These are phyloP conservation scores for Epinephelus awoara DNA, from an alignment of 2,797 vertebrate species.

Conservation along the genomic window DNA sequence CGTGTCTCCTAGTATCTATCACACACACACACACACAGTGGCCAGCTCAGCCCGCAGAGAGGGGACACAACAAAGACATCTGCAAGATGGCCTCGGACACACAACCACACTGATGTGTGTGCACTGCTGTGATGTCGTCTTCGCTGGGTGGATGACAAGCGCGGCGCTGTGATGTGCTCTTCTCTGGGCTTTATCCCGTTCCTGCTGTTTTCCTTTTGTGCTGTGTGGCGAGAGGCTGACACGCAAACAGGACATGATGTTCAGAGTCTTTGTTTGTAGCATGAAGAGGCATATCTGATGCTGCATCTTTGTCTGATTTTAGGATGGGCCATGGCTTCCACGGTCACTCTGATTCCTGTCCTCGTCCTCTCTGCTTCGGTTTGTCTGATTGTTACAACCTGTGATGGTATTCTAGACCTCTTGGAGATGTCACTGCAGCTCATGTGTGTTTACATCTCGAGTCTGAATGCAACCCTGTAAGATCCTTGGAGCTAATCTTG, in stretches of 20 bases:
- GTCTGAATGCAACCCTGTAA: not conserved
- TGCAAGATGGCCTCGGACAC: slow-evolving; percentile 83
- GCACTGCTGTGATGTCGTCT: slow-evolving; percentile 55
- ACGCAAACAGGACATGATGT: slow-evolving; percentile 24
- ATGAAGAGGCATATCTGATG: slow-evolving; percentile 4
- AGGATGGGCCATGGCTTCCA: not conserved
- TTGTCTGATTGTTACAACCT: not conserved
- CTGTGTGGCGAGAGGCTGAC: slow-evolving; percentile 17
- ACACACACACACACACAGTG: slow-evolving; percentile 54
- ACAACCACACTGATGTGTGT: slow-evolving; percentile 60
- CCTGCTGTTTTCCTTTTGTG: slow-evolving; percentile 55
- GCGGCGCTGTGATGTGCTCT: slow-evolving; percentile 52
- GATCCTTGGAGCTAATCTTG: not conserved
- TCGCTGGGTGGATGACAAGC: slow-evolving; percentile 41
- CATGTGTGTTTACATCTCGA: not conserved
- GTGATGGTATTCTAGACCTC: not conserved
- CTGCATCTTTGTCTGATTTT: not conserved
- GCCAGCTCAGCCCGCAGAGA: slow-evolving; percentile 56
- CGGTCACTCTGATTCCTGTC: not conserved
- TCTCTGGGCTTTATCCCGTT: slow-evolving; percentile 24
- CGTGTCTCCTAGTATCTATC: slow-evolving; percentile 73
- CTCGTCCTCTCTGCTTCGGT: not conserved
- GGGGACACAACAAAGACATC: slow-evolving; percentile 79
- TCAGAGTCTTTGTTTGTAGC: slow-evolving; percentile 28
- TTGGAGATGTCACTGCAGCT: slow-evolving; percentile 16